Conservation (phyloP, 2,797 vertebrate genomes). For the Gambusia yucatana region DNA sequence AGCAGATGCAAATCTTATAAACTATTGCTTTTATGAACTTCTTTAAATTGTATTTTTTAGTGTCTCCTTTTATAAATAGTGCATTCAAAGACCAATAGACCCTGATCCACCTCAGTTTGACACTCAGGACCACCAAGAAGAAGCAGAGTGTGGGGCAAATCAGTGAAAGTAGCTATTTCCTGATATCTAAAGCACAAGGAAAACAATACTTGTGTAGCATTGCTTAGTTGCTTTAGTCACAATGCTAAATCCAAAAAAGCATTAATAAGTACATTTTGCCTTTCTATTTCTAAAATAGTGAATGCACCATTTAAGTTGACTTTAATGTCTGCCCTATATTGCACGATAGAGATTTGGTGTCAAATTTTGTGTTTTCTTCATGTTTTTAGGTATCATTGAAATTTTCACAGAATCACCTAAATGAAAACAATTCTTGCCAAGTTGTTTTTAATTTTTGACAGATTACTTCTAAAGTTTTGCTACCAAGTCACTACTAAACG, state of each 20-base stretch:
- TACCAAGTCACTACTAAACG: not conserved
- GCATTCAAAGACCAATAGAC: not conserved
- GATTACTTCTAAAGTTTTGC: not conserved
- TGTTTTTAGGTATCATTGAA: not conserved
- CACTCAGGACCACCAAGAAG: not conserved
- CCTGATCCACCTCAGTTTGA: not conserved
- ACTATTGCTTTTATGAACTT: not conserved
- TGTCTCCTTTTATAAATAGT: not conserved
- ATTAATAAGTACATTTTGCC: not conserved
- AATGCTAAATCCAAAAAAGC: not conserved
- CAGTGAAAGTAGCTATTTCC: not conserved
- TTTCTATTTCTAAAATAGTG: not conserved
- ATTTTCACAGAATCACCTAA: not conserved
- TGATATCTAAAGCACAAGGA: not conserved
- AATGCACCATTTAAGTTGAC: not conserved
- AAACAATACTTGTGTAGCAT: not conserved
- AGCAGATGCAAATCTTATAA: not conserved
- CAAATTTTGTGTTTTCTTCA: not conserved
- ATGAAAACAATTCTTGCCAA: not conserved
- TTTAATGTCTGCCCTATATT: not conserved
- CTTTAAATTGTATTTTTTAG: not conserved
- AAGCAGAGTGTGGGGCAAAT: not conserved
- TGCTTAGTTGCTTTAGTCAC: not conserved
- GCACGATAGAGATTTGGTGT: not conserved
- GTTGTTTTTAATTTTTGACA: not conserved